Evolutionary conservation across 2,113 vertebrate species (phyloP), one percentile per base, ranked within the genome.

Genomic region (Cinclus mexicanus): DNA sequence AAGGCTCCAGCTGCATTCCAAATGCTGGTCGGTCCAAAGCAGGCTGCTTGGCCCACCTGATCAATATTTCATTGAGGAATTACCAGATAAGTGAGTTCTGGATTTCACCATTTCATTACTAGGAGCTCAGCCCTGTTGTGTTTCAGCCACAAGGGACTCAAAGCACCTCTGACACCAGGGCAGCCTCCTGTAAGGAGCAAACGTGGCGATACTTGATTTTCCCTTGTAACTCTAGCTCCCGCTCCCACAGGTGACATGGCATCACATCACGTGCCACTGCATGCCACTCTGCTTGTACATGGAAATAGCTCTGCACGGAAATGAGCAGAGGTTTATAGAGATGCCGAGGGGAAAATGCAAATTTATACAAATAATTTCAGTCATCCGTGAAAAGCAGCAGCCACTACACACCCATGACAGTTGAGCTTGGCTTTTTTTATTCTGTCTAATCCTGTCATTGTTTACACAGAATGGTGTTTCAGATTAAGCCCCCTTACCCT

Each of bases 361-460:
- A 95, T 96, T 75, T 93, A 89, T 69, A 97, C 87, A 87, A 60
- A 76, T 52, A 23, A 92, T 84, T 94, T 44, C 96, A 94, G 49
- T 81, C 93, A 94, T 60, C 83, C 44, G 22, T 81, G 72, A 93
- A 89, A 92, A 92, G 80, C 69, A 92, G 60, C 85, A 94, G 88
- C 44, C 74, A 24, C 71, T 74, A 63, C 64, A 79, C 15, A 81
- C 8, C 29, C 89, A 31, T 69, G 71, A 82, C 50, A 56, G 47
- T 59, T 59, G 9, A 88, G 87, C 46, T 83, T 63, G 70, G 18
- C 23, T 33, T 59, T 68, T 52, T 76, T 42, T 25, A 35, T 56
- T 72, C 52, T 76, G 55, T 89, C 63, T 33, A 96, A 96, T 92
- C 83, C 72, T 75, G 57, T 72, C 72, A 90, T 81, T 90, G 83